Conservation (phyloP, 2,888 invertebrate genomes). For the Polymixis lichenea region DNA sequence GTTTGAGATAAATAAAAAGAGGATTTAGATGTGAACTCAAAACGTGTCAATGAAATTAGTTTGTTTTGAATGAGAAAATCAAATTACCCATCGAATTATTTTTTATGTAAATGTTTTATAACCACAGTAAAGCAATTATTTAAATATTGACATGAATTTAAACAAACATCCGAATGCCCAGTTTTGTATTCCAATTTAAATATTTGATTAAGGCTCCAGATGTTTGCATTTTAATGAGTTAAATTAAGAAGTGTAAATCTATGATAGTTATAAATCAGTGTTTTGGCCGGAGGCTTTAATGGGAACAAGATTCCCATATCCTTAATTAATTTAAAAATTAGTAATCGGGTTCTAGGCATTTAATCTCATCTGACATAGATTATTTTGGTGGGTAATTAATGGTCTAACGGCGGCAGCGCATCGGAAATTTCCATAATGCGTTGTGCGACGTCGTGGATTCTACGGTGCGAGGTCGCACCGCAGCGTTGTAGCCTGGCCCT, state of each 20-base stretch:
- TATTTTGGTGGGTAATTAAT: constrained; percentile 12
- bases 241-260: constrained; percentile 60
- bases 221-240: constrained; percentile 62
- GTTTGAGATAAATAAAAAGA: not conserved
- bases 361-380: constrained; percentile 6
- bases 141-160: constrained; percentile 49
- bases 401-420: no score
- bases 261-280: constrained; percentile 46
- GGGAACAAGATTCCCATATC: constrained; percentile 44
- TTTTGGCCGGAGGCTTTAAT: constrained; percentile 27
- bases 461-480: no score
- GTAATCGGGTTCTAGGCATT: not conserved
- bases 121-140: constrained; percentile 51
- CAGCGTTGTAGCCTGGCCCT: no score
- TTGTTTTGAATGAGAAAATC: constrained; percentile 28
- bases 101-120: constrained; percentile 41
- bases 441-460: no score
- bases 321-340: constrained; percentile 20
- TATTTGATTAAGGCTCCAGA: constrained; percentile 63
- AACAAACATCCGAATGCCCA: constrained; percentile 58
- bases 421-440: no score
- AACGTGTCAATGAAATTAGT: constrained; percentile 20
- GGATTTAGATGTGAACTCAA: constrained; percentile 27
- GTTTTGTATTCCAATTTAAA: constrained; percentile 61
- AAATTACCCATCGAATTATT: constrained; percentile 19